Evolutionary conservation across 2,113 vertebrate species (phyloP).

Genomic region (Patagioenas fasciata): DNA sequence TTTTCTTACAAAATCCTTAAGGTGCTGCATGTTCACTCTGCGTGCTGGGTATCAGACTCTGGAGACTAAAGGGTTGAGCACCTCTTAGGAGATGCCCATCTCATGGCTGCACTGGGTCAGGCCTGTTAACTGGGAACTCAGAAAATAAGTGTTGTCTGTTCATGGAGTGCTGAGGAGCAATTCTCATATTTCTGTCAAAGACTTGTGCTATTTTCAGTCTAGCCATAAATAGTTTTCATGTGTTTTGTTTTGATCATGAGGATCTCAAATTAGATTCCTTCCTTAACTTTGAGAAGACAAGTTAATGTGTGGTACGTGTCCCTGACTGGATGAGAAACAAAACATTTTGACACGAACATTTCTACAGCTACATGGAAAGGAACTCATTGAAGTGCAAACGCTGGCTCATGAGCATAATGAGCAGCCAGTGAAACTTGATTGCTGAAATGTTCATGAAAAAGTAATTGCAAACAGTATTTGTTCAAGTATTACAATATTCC

Average conservation of each 20-base stretch:
- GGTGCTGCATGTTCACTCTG: too few species aligned
- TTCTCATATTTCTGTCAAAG: background rate
- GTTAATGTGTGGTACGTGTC: background rate
- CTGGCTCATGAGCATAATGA: background rate
- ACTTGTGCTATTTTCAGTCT: background rate
- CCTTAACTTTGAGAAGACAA: constrained; percentile 12
- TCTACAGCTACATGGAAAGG: constrained; percentile 19
- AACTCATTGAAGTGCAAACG: background rate
- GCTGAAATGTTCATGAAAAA: constrained; percentile 13
- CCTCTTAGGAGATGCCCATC: background rate
- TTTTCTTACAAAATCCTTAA: background rate
- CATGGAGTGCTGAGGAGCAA: background rate
- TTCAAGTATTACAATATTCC: constrained; percentile 19
- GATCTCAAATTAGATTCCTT: constrained; percentile 24
- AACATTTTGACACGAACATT: constrained; percentile 52
- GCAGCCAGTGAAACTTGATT: background rate
- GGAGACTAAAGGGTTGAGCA: background rate
- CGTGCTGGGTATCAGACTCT: too few species aligned
- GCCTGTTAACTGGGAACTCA: background rate
- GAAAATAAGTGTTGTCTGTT: background rate
- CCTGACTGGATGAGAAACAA: constrained; percentile 22
- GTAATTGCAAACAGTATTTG: constrained; percentile 24
- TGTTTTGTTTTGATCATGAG: background rate
- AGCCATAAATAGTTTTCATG: background rate
- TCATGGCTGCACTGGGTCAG: background rate